Evolutionary conservation across 2,888 invertebrate genomes (phyloP), one percentile per base, ranked within the genome.

Genomic region (Bombyx huttoni): DNA sequence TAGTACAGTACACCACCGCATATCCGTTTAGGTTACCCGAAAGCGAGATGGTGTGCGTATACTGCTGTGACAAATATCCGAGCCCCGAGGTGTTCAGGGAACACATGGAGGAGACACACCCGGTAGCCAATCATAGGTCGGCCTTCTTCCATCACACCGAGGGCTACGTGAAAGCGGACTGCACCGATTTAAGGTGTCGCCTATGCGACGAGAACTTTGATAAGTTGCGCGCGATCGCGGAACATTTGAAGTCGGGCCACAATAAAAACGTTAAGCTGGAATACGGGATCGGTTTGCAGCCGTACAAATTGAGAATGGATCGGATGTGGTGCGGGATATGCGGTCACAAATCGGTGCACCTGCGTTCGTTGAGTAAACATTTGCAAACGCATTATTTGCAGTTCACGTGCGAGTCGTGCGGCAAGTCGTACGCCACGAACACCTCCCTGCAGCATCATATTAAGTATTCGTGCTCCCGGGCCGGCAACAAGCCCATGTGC

Each of bases 11-110:
- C 69, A 74, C 83, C 8, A 86, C 87, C 53, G 81, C 78, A 53
- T 83, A 80, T 72, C 86, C 86, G 60, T 87, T 87, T 77, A 77
- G 82, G 63, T 71, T 81, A 50, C 78, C 78, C 8, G 78, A 78
- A 53, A 75, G 77, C 52, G 62, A 64, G 46, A 77, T 86, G 74
- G 73, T 81, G 62, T 87, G 87, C 68, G 79, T 84, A 13, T 85
- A 81, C 70, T 87, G 87, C 68, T 73, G 74, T 56, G 79, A 81
- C 56, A 69, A 68, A 53, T 78, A 74, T 58, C 68, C 75, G 33
- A 78, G 81, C 46, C 79, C 83, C 6, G 56, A 67, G 3, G 58
- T 33, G 24, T 68, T 64, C 59, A 59, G 67, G 51, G 51, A 53
- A 12, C 67, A 67, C 48, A 68, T 67, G 68, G 58, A 62, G 12